Conservation (phyloP, 2,113 vertebrate species). For the Upupa epops region DNA sequence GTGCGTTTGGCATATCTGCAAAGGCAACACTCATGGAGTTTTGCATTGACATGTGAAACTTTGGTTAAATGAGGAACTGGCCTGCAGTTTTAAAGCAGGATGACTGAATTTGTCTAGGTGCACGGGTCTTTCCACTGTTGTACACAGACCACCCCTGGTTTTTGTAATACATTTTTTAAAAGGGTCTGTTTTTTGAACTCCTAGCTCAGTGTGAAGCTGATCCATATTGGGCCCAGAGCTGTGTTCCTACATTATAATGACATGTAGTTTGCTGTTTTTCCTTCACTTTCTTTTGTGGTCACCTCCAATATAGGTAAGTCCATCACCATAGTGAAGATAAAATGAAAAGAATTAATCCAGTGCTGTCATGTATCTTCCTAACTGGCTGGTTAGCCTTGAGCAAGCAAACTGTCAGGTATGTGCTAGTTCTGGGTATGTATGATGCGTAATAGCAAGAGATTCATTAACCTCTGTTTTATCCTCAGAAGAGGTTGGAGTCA, state of each 20-base stretch:
- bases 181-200: neutral
- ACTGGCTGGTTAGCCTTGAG: neutral
- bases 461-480: neutral
- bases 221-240: neutral
- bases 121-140: neutral
- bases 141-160: neutral
- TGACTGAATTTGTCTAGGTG: neutral
- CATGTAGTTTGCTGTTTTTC: neutral
- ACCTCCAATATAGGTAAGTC: neutral
- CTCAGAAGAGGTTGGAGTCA: neutral
- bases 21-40: neutral
- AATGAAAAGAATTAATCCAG: neutral
- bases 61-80: neutral
- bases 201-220: neutral
- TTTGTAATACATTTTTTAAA: neutral
- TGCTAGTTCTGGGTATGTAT: neutral
- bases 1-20: slow-evolving; percentile 4
- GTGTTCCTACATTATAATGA: neutral
- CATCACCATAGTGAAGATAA: neutral
- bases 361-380: neutral
- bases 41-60: neutral
- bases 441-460: neutral
- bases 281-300: neutral
- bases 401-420: neutral
- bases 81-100: neutral